Evolutionary conservation across 2,113 vertebrate species (phyloP), one percentile per base, ranked within the genome.

Genomic region (Anser brachyrhynchus): DNA sequence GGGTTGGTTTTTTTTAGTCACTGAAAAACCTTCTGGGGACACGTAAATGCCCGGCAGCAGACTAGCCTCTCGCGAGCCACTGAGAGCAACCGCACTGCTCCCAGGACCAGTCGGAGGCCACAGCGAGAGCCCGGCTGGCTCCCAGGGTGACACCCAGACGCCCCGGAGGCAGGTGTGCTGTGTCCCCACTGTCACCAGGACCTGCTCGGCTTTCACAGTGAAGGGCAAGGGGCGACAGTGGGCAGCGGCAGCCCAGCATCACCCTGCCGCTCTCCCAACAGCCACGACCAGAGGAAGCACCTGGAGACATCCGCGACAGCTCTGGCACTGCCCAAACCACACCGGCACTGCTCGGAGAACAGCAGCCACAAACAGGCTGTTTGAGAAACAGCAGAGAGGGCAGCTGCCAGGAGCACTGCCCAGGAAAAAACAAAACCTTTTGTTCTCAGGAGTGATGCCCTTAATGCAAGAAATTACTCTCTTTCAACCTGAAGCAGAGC

Each of bases 211-310:
- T 57, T 18, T 22, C 28, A 29, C 84, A 58, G 41, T 6, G 15
- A 59, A 1, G 0, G 71, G 46, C 49, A 21, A 35, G 64, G 19
- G 16, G n/a, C 0, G 1, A 25, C 23, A 33, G 26, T 1, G 1
- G n/a, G 33, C 74, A 51, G 29, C 67, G 46, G 46, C 76, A 61
- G 29, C 25, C 61, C 61, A 54, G 46, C 13, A 0, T 9, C 23
- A 33, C 1, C 1, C 37, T 66, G n/a, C 44, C 18, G 2, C 46
- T 26, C 18, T 13, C 33, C 26, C 21, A 61, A 18, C 6, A 28
- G 10, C 33, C 11, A 11, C 2, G 46, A 49, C 46, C 64, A 52
- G 33, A 41, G 54, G 25, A 72, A 64, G 49, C 13, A 26, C 37
- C 74, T 9, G 70, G 37, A 69, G 43, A 22, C 61, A 58, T 8